Evolutionary conservation across 2,113 vertebrate species (phyloP), one percentile per base, ranked within the genome.

Genomic region (Hippocampus comes): DNA sequence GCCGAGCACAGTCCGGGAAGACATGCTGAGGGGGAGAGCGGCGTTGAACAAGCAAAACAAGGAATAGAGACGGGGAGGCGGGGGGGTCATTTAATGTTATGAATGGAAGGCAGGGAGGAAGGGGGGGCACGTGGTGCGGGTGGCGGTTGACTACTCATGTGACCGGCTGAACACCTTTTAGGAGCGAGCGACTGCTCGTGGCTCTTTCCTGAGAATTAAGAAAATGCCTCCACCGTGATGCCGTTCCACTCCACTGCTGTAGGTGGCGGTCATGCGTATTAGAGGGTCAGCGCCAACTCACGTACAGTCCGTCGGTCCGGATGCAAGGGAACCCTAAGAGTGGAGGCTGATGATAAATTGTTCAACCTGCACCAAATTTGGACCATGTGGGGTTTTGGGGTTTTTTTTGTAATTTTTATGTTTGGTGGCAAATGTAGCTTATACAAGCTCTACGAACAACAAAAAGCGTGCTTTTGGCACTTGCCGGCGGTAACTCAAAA

Each of bases 71-170:
- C 34, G 34, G 34, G 34, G 30, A 34, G 30, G 30, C n/a, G 4
- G 34, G 70, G 73, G 74, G 71, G 67, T 83, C 76, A 42, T 77
- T 78, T 77, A 78, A 65, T 68, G 76, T 34, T 51, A 68, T 56
- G 71, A 70, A 43, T 61, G 65, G 46, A 72, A 75, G 63, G 68
- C 71, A 65, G 60, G 71, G 72, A 64, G n/a, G 70, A 60, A 67
- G 72, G 63, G 65, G 71, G 72, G 64, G n/a, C 71, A 10, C 23
- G 9, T 9, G 23, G 5, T 21, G 46, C 8, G 67, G 27, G 87
- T 83, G 81, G 86, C 78, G 79, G 78, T 80, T 78, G 84, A 77
- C 76, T 66, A 76, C 71, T 82, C 74, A 75, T 79, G 71, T 82
- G 73, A 65, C 75, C 51, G 70, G 34, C 75, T 76, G 15, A 43